These are phyloP conservation scores for Kobus ellipsiprymnus DNA, from an alignment of 2,113 vertebrate genomes.

Conservation along the genomic window DNA sequence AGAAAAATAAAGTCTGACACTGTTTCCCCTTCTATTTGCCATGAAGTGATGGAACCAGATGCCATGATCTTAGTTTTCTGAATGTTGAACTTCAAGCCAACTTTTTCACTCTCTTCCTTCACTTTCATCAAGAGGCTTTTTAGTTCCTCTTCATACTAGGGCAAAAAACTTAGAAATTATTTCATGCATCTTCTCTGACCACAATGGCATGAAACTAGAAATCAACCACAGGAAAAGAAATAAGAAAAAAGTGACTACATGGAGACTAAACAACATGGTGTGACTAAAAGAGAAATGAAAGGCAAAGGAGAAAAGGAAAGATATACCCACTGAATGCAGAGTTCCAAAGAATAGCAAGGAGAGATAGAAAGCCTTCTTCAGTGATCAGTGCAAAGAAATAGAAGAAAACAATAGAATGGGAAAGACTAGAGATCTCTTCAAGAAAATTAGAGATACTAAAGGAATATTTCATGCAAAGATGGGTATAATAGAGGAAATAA, in stretches of 20 bases:
- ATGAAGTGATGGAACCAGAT: too few species aligned
- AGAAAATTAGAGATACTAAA: not conserved
- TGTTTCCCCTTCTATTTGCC: too few species aligned
- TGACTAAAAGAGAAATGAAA: not conserved
- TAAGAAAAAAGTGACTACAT: not conserved
- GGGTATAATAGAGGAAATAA: not conserved
- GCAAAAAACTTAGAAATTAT: not conserved
- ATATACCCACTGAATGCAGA: not conserved
- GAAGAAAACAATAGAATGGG: not conserved
- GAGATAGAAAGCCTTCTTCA: not conserved
- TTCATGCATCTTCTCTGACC: not conserved
- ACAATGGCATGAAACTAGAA: not conserved
- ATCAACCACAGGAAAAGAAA: not conserved
- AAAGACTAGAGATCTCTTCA: not conserved
- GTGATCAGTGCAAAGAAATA: not conserved
- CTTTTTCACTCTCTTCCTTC: too few species aligned
- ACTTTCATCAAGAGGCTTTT: too few species aligned
- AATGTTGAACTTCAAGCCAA: too few species aligned
- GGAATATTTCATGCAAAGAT: not conserved
- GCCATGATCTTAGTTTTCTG: too few species aligned
- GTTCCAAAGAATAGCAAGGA: not conserved
- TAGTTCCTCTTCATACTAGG: not conserved
- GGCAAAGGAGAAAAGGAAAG: not conserved
- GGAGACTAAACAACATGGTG: not conserved
- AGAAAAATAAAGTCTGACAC: fast-evolving